A percentile compares a stretch with the other conserved stretches of the same genome.
Conservation (phyloP, 1,140 invertebrate genomes). For the Zaprionus tsacasi region DNA sequence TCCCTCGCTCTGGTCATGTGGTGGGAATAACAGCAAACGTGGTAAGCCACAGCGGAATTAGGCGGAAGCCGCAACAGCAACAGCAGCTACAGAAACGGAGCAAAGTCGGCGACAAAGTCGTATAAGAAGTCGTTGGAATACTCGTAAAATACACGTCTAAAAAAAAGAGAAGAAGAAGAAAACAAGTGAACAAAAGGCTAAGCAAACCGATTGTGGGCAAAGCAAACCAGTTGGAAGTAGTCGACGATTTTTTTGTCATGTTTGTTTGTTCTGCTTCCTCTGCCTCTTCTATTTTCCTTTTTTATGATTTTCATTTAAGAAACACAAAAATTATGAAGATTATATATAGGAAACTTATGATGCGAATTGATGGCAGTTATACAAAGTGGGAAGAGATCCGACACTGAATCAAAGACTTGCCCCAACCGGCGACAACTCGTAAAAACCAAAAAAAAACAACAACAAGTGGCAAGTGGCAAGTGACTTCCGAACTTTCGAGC, state of each 20-base stretch:
- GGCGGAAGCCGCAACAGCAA: constrained; percentile 54
- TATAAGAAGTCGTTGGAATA: constrained; percentile 5
- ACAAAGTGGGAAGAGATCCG: neutral
- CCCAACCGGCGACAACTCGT: constrained; percentile 37
- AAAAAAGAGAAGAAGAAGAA: neutral
- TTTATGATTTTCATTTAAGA: constrained; percentile 25
- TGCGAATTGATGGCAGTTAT: constrained; percentile 35
- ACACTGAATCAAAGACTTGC: neutral
- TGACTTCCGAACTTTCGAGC: constrained; percentile 51
- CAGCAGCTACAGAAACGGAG: neutral
- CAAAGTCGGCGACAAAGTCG: neutral
- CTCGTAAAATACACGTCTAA: constrained; percentile 4
- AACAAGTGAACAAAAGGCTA: constrained; percentile 17
- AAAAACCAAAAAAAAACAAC: constrained; percentile 34
- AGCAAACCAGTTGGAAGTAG: constrained; percentile 43
- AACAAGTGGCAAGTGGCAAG: constrained; percentile 45
- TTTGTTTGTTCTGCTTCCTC: constrained; percentile 15
- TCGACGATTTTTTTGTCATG: constrained; percentile 21
- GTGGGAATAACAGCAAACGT: constrained; percentile 68
- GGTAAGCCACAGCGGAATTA: constrained; percentile 58
- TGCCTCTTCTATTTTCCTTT: neutral
- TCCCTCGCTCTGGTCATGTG: constrained; percentile 30
- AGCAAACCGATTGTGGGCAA: constrained; percentile 31
- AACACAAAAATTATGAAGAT: constrained; percentile 14
- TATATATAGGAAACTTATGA: constrained; percentile 28